A percentile compares a stretch with the other conserved stretches of the same genome.
These are phyloP conservation scores for Scylla paramamosain DNA, from an alignment of 1,140 invertebrate species.

Conservation along the genomic window DNA sequence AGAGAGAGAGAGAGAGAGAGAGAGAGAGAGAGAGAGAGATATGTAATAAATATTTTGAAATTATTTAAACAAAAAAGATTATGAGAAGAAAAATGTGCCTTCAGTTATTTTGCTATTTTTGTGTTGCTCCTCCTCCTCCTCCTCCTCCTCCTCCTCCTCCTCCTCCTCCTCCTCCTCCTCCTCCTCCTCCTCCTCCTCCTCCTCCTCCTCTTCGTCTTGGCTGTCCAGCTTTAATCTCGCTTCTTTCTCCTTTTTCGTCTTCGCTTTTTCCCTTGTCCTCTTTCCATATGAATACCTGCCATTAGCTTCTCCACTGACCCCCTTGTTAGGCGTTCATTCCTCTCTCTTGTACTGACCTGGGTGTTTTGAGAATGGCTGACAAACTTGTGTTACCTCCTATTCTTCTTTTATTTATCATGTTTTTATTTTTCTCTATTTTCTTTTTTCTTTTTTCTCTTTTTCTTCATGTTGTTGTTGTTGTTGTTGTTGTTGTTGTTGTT, in stretches of 20 bases:
- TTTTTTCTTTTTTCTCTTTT: neutral
- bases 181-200: neutral
- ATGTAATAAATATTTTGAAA: too few relatives aligned
- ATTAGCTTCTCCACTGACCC: neutral
- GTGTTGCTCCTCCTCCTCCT: neutral
- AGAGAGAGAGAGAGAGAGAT: too few relatives aligned
- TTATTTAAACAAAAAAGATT: too few relatives aligned
- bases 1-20: too few relatives aligned
- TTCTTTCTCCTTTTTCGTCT: neutral
- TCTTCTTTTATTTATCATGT: too few relatives aligned
- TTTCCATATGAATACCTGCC: neutral
- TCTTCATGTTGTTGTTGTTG: neutral
- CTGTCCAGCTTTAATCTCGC: neutral
- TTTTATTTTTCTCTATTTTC: neutral
- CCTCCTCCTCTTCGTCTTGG: neutral
- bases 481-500: neutral
- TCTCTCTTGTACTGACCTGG: neutral
- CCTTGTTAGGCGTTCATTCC: neutral
- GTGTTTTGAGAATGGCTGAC: too few relatives aligned
- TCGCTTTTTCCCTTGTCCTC: neutral
- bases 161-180: neutral
- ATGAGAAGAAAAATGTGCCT: too few relatives aligned
- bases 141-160: neutral
- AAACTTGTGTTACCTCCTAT: too few relatives aligned
- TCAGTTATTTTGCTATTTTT: too few relatives aligned